A percentile compares a stretch with the other conserved stretches of the same genome.
Conservation (phyloP, 2,113 vertebrate genomes). For the Mormyrus iriodes region DNA sequence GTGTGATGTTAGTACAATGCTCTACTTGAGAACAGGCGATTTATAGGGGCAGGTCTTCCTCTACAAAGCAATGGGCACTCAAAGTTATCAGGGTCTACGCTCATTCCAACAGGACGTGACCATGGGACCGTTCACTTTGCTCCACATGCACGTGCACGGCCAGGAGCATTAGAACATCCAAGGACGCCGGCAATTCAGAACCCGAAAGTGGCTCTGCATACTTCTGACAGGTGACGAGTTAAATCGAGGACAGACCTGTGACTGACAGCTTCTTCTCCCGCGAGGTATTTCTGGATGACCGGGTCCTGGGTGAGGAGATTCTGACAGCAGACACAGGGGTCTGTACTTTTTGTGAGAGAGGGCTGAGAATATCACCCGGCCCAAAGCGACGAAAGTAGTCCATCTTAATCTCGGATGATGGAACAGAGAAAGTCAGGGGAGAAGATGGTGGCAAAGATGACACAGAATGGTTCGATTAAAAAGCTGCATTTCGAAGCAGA, state of each 20-base stretch:
- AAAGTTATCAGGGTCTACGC: background rate
- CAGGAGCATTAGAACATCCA: background rate
- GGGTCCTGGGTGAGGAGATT: background rate
- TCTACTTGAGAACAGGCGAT: background rate
- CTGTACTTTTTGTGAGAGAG: background rate
- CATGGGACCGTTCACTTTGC: background rate
- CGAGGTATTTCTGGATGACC: background rate
- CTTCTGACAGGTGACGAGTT: slow-evolving; percentile 1
- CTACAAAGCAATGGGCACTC: background rate
- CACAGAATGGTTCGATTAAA: background rate
- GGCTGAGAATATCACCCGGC: background rate
- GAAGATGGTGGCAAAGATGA: background rate
- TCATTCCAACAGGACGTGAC: background rate
- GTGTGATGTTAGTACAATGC: background rate
- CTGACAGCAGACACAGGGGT: background rate
- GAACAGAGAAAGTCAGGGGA: background rate
- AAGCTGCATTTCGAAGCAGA: background rate
- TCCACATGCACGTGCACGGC: background rate
- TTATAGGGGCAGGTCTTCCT: background rate
- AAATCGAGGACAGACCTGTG: background rate
- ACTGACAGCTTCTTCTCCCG: background rate
- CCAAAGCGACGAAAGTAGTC: background rate
- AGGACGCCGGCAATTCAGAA: background rate
- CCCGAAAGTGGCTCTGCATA: background rate
- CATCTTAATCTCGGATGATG: background rate